Base-by-base conservation (phyloP, 2,888 invertebrate genomes). In the Caenorhabditis japonica region DNA sequence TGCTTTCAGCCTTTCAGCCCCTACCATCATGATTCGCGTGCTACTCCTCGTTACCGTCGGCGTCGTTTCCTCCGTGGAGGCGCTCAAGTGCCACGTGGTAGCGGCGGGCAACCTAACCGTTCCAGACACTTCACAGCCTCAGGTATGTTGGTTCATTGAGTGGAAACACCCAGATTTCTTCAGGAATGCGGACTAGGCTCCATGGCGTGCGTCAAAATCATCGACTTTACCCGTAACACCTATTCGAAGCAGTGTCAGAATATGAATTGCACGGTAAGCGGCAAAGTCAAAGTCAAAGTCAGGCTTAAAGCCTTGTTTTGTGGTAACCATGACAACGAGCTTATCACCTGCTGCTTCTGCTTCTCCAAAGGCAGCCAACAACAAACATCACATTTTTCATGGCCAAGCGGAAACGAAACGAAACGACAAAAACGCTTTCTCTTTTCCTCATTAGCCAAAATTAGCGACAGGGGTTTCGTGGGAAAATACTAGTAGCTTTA, bases 201-300 rank as follows among this genome's bases (percentile, higher is more conserved):
- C 7, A 21, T 75, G 51, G 52, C 75, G 0, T 75, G 75, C 41
- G 17, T 75, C 43, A 75, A 75, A 44, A 36, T 75, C 7, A 60
- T 75, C 56, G 75, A 75, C 43, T 59, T 39, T 60, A 66, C 55
- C 34, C 70, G 64, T 23, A 56, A 60, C 36, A 75, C 75, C 39
- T 75, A 75, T 47, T 51, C 56, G n/a, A 75, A 75, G 44, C 75
- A 75, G 51, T 75, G 75, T 39, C 75, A 75, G 36, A 43, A 55
- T 25, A 55, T 70, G 41, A 75, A 75, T 38, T 75, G 75, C 70
- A 75, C 75, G 44, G 75, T 75, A 21, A 3, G 49, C 4, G 1
- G 33, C 3, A 41, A n/a, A n/a, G n/a, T n/a, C n/a, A n/a, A n/a
- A n/a, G n/a, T n/a, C n/a, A n/a, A n/a, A n/a, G n/a, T n/a, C n/a